Conservation (phyloP, 1,140 invertebrate genomes). For the Saxidomus purpurata region DNA sequence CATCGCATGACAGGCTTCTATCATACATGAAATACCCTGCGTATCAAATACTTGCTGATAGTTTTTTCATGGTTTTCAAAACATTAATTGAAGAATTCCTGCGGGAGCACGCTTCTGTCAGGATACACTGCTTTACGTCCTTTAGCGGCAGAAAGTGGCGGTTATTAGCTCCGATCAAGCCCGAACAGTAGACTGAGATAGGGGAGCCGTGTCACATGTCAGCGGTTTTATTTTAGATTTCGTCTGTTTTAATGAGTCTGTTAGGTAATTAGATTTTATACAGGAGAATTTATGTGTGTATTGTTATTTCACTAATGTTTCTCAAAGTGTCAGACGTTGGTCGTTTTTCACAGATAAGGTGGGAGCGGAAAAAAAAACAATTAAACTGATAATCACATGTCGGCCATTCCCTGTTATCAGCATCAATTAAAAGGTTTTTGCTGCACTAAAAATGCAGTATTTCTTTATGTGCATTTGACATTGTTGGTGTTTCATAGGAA, state of each 20-base stretch:
- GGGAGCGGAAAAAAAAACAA: background rate
- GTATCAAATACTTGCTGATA: background rate
- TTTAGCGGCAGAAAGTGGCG: background rate
- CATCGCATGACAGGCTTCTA: background rate
- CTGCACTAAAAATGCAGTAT: no score
- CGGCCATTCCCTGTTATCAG: no score
- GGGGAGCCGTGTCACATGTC: background rate
- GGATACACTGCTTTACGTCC: background rate
- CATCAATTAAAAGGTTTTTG: no score
- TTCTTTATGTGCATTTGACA: no score
- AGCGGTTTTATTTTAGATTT: background rate
- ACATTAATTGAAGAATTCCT: constrained; percentile 49
- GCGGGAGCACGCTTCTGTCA: background rate
- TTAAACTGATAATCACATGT: background rate
- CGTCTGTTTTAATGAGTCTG: constrained; percentile 2
- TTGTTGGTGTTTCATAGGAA: no score
- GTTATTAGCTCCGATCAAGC: constrained; percentile 5
- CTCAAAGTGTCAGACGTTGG: background rate
- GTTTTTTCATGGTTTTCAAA: constrained; percentile 51
- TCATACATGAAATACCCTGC: background rate
- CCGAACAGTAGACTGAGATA: background rate
- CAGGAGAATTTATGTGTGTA: background rate
- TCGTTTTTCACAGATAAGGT: background rate
- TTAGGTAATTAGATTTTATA: constrained; percentile 28
- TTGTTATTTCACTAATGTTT: constrained; percentile 16